These are phyloP conservation scores for Eonycteris spelaea DNA, from an alignment of 2,113 vertebrate species.

Conservation along the genomic window DNA sequence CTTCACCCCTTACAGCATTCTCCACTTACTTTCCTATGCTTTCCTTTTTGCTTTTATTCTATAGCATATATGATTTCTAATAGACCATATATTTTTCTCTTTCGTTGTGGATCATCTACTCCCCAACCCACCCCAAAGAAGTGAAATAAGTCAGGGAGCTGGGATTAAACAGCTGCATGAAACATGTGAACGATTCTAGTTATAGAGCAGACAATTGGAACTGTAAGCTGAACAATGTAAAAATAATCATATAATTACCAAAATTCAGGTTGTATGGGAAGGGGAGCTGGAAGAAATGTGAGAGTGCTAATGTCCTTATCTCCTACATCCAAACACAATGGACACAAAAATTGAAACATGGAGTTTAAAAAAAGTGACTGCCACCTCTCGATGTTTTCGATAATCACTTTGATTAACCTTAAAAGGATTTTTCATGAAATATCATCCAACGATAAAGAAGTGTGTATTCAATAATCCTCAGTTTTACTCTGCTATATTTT, in stretches of 20 bases:
- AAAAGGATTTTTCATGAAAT: slow-evolving; percentile 3
- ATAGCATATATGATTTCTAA: background rate
- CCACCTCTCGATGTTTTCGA: background rate
- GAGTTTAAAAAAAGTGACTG: background rate
- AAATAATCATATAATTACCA: background rate
- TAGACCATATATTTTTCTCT: background rate
- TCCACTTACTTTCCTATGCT: background rate
- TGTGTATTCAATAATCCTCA: background rate
- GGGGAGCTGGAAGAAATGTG: background rate
- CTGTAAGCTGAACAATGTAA: background rate
- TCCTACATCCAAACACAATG: background rate
- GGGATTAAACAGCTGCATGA: background rate
- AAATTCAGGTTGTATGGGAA: background rate
- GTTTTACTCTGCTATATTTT: slow-evolving; percentile 10
- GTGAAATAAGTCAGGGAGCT: background rate
- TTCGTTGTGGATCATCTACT: background rate
- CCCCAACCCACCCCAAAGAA: background rate
- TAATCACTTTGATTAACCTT: background rate
- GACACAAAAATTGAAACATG: background rate
- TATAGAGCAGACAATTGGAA: background rate
- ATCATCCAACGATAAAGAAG: background rate
- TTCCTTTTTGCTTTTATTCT: background rate
- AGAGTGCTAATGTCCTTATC: background rate
- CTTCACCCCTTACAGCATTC: background rate
- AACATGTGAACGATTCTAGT: background rate